These are phyloP conservation scores for Holcopasites calliopsidis DNA, from an alignment of 1,140 invertebrate genomes.

Conservation along the genomic window DNA sequence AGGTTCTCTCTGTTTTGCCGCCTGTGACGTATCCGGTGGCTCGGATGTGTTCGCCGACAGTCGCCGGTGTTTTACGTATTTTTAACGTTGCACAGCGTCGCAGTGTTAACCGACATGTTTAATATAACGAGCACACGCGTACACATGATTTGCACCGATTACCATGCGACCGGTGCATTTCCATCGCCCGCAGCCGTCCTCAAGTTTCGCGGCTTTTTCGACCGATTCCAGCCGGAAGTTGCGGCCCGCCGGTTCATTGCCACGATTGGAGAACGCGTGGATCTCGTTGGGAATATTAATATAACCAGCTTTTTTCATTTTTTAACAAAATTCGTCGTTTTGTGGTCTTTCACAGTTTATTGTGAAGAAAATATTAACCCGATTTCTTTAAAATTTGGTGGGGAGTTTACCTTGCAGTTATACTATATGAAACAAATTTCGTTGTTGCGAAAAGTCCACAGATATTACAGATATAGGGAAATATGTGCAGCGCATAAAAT, in stretches of 20 bases:
- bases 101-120: neutral
- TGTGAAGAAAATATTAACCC: no score
- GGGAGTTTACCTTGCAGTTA: no score
- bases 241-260: neutral
- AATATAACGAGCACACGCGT: slow-evolving; percentile 15
- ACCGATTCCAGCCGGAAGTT: neutral
- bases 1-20: neutral
- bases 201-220: neutral
- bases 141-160: neutral
- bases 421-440: no score
- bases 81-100: neutral
- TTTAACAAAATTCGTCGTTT: neutral
- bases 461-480: no score
- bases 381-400: no score
- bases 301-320: no score
- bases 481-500: no score
- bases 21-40: neutral
- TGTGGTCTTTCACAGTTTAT: no score
- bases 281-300: neutral
- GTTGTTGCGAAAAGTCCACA: no score
- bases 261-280: neutral
- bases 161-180: slow-evolving; percentile 33
- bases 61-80: neutral
- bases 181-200: neutral
- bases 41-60: neutral